A percentile compares a stretch with the other conserved stretches of the same genome.
These are phyloP conservation scores for Chamaea fasciata DNA, from an alignment of 2,113 vertebrate genomes.

Conservation along the genomic window DNA sequence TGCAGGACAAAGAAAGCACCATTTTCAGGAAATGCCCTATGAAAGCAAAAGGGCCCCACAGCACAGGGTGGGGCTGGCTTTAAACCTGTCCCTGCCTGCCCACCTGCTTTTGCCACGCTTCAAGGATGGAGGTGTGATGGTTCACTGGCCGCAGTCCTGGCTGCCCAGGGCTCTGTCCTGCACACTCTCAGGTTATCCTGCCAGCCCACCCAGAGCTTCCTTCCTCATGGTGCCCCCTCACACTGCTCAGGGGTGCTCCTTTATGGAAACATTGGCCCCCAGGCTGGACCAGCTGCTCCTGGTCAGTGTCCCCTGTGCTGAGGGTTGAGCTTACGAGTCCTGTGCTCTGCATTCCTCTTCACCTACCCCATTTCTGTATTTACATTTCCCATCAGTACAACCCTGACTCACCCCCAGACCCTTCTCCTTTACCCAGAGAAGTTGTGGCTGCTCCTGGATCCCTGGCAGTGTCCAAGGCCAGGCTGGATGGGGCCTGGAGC, in stretches of 20 bases:
- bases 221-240: neutral
- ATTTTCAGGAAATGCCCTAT: neutral
- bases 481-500: rapidly evolving
- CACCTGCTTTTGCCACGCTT: rapidly evolving
- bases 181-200: neutral
- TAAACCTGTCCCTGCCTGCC: neutral
- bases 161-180: neutral
- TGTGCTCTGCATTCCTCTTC: neutral
- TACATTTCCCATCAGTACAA: neutral
- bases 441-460: neutral
- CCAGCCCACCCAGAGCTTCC: neutral
- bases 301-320: neutral
- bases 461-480: neutral
- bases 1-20: neutral
- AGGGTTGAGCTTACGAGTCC: neutral
- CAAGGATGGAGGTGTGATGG: rapidly evolving
- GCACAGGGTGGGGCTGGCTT: neutral
- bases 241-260: rapidly evolving
- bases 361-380: neutral
- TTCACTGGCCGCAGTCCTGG: neutral
- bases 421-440: neutral
- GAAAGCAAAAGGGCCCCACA: neutral
- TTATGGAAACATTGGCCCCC: rapidly evolving
- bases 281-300: neutral
- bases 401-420: neutral